A percentile compares a stretch with the other conserved stretches of the same genome.
Conservation (phyloP, 2,797 vertebrate genomes). For the Pangasius sanitwongsei region DNA sequence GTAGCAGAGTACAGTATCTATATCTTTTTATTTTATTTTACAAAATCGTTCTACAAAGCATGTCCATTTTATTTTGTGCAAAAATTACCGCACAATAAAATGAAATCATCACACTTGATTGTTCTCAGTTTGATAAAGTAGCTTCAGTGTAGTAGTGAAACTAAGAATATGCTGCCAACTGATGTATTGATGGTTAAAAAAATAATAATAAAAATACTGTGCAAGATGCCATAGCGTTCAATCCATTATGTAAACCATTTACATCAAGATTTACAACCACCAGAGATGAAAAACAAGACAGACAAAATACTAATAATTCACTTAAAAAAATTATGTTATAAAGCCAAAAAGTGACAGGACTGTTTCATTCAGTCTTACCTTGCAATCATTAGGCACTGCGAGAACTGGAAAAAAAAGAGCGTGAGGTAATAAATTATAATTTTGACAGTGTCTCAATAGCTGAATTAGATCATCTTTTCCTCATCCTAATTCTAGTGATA, state of each 20-base stretch:
- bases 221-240: background rate
- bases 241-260: background rate
- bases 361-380: background rate
- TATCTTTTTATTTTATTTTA: background rate
- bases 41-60: background rate
- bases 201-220: too few relatives aligned
- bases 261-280: background rate
- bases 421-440: background rate
- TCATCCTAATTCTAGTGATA: background rate
- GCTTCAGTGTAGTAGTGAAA: too few relatives aligned
- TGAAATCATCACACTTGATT: too few relatives aligned
- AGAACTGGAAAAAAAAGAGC: background rate
- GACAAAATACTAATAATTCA: background rate
- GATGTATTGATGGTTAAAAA: background rate
- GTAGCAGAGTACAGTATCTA: background rate
- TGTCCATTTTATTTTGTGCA: background rate
- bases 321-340: background rate
- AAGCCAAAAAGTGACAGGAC: too few relatives aligned
- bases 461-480: background rate
- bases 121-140: too few relatives aligned
- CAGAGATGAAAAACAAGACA: background rate
- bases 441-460: background rate
- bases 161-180: background rate
- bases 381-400: fast-evolving
- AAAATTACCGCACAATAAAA: too few relatives aligned